These are phyloP conservation scores for Blastobasis lacticolella DNA, from an alignment of 2,888 invertebrate species.

Conservation along the genomic window DNA sequence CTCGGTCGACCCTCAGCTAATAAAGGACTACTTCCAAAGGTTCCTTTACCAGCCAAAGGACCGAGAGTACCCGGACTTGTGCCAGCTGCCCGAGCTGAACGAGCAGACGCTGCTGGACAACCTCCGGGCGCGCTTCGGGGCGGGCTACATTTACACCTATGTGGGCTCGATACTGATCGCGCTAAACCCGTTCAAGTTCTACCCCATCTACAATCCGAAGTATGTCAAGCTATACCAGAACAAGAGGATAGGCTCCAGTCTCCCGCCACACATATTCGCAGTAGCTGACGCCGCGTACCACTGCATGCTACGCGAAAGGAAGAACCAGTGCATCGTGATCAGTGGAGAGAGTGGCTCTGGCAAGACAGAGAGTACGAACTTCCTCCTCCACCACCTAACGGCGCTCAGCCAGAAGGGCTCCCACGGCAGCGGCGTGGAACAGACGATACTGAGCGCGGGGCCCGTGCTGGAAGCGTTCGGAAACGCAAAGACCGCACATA, in stretches of 20 bases:
- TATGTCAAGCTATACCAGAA: constrained; percentile 97
- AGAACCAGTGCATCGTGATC: constrained; percentile 94
- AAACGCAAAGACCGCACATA: constrained; percentile 98
- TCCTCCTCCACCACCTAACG: constrained; percentile 94
- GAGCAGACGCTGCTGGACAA: constrained; percentile 95
- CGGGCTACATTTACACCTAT: constrained; percentile 96
- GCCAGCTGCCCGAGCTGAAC: constrained; percentile 95
- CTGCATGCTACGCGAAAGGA: constrained; percentile 92
- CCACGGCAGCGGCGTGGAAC: constrained; percentile 96
- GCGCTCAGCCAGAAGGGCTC: constrained; percentile 95
- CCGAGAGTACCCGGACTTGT: constrained; percentile 95
- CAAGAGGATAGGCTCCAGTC: constrained; percentile 89
- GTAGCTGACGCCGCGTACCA: constrained; percentile 96
- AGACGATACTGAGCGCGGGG: constrained; percentile 95
- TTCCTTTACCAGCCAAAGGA: constrained; percentile 94
- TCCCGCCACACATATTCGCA: constrained; percentile 97
- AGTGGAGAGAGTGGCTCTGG: constrained; percentile 97
- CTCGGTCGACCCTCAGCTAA: constrained; percentile 91
- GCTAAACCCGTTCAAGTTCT: constrained; percentile 95
- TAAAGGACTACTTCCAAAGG: constrained; percentile 92
- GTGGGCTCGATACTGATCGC: constrained; percentile 97
- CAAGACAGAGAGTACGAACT: constrained; percentile 97
- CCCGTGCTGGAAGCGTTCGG: constrained; percentile 98
- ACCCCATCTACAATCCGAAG: constrained; percentile 98
- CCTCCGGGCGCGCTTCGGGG: constrained; percentile 88